Percentiles rank a stretch among this genome's conserved stretches.
These are phyloP conservation scores for Neogale vison DNA, from an alignment of 2,113 vertebrate species.

Conservation along the genomic window DNA sequence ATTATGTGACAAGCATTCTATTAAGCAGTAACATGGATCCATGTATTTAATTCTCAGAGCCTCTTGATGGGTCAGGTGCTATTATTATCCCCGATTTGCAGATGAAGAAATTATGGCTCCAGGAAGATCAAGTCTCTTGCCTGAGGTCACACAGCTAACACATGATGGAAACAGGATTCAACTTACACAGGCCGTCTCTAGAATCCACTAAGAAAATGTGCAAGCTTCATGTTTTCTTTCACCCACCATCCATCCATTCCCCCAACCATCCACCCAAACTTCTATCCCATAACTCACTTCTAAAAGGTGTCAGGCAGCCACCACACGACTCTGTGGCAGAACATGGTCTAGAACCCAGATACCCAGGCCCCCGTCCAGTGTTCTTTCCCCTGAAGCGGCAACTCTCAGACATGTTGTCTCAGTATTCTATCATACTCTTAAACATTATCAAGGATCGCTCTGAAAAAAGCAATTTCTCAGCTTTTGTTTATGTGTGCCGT, in stretches of 20 bases:
- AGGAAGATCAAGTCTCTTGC: constrained; percentile 11
- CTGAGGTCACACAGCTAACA: not conserved
- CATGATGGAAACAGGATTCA: not conserved
- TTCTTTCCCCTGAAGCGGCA: not conserved
- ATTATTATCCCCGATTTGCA: not conserved
- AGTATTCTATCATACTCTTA: not conserved
- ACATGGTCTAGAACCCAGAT: not conserved
- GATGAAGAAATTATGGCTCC: not conserved
- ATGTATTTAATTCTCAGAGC: not conserved
- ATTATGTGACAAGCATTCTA: not conserved
- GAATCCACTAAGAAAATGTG: not conserved
- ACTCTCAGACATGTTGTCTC: not conserved
- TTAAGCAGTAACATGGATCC: not conserved
- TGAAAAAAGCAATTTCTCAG: not conserved
- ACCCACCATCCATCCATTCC: not conserved
- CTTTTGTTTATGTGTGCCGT: not conserved
- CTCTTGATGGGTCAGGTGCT: not conserved
- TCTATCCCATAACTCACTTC: not conserved
- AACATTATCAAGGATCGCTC: not conserved
- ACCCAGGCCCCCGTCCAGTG: not conserved
- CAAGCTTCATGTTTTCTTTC: not conserved
- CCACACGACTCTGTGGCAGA: not conserved
- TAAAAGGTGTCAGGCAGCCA: not conserved
- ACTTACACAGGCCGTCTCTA: not conserved
- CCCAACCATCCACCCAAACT: no score